A percentile compares a stretch with the other conserved stretches of the same genome.
phyloP scores from a whole-genome alignment of 2,888 invertebrate species.

The Heliconius aoede region DNA sequence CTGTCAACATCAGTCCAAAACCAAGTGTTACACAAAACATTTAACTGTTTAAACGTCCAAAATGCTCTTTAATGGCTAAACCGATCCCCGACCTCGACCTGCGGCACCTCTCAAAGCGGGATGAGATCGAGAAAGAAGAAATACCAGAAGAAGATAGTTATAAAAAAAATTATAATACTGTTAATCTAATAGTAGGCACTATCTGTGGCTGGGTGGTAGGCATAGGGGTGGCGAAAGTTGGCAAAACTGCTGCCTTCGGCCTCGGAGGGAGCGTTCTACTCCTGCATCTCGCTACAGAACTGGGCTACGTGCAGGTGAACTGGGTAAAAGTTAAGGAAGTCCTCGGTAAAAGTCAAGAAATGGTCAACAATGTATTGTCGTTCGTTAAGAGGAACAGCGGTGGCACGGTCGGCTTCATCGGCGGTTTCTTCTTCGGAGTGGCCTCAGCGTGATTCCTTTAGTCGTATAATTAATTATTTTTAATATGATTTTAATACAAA shows the following conservation, averaged over 20 bases:
- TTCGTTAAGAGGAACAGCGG: constrained; percentile 87
- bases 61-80: constrained; percentile 65
- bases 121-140: constrained; percentile 54
- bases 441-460: constrained; percentile 80
- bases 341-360: constrained; percentile 88
- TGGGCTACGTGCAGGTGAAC: constrained; percentile 93
- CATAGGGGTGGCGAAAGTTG: constrained; percentile 90
- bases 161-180: constrained; percentile 58
- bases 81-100: constrained; percentile 62
- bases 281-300: constrained; percentile 93
- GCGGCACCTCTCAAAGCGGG: constrained; percentile 53
- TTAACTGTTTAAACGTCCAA: constrained; percentile 9
- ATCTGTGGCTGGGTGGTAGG: constrained; percentile 86
- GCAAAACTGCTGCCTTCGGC: constrained; percentile 93
- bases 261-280: constrained; percentile 94
- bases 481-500: too few relatives aligned
- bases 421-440: constrained; percentile 93
- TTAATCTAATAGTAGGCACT: constrained; percentile 66
- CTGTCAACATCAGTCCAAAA: constrained; percentile 3
- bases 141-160: constrained; percentile 58
- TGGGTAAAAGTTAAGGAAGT: constrained; percentile 93
- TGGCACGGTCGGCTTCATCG: constrained; percentile 90
- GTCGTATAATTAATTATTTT: too few relatives aligned
- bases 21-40: background rate
- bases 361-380: constrained; percentile 86